A percentile compares a stretch with the other conserved stretches of the same genome.
Evolutionary conservation across 2,888 invertebrate species (phyloP).

Genomic region (Cyclophora punctaria): DNA sequence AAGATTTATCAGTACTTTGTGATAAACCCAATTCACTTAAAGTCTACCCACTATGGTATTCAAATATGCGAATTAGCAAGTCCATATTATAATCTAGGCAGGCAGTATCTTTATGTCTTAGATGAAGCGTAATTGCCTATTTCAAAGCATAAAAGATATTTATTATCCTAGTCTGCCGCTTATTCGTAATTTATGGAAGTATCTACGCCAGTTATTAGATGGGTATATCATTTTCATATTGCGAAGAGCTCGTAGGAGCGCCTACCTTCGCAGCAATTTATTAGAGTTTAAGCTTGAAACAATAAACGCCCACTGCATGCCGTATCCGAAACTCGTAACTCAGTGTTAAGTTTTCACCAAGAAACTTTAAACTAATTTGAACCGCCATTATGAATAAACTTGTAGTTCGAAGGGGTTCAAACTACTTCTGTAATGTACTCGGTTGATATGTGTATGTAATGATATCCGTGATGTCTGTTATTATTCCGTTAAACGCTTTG

Average conservation of each 20-base stretch:
- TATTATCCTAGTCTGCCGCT: conserved; percentile 5
- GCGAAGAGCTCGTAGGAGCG: conserved; percentile 22
- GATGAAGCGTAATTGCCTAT: not conserved
- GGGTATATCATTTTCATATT: conserved; percentile 24
- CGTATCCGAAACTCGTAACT: conserved; percentile 33
- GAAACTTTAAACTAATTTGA: conserved; percentile 9
- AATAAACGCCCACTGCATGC: conserved; percentile 27
- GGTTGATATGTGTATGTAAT: too few species aligned
- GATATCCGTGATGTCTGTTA: too few species aligned
- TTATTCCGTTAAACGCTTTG: too few species aligned
- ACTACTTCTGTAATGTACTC: too few species aligned
- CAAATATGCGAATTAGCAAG: too few species aligned
- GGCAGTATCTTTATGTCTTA: not conserved
- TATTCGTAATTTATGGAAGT: conserved; percentile 15
- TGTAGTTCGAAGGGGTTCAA: too few species aligned
- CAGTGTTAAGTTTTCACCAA: conserved; percentile 27
- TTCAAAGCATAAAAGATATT: conserved; percentile 6
- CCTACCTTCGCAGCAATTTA: conserved; percentile 31
- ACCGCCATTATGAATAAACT: too few species aligned
- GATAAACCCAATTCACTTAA: too few species aligned
- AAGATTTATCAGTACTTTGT: too few species aligned
- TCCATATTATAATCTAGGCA: too few species aligned
- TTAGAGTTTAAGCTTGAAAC: conserved; percentile 32
- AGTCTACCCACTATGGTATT: too few species aligned
- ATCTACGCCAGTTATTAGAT: conserved; percentile 11